These are phyloP conservation scores for Spodoptera littoralis DNA, from an alignment of 2,888 invertebrate genomes.

Conservation along the genomic window DNA sequence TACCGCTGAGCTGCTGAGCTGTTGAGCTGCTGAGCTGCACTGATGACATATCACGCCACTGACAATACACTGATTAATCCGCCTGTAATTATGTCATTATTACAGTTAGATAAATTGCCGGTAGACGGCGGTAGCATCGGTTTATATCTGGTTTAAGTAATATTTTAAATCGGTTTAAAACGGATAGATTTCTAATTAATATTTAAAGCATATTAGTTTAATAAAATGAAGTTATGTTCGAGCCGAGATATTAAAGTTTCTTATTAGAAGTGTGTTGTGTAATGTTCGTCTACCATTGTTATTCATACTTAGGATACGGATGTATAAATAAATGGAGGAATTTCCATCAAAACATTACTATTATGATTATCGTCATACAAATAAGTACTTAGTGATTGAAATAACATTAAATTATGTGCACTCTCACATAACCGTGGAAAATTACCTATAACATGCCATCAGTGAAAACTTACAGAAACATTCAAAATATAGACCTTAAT, in stretches of 20 bases:
- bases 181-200: too few species aligned
- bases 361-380: background rate
- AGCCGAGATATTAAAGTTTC: too few species aligned
- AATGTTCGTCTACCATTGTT: too few species aligned
- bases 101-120: background rate
- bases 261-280: too few species aligned
- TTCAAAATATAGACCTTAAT: background rate
- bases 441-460: background rate
- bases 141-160: too few species aligned
- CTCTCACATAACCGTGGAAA: slow-evolving; percentile 7
- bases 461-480: slow-evolving; percentile 1
- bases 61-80: slow-evolving; percentile 42
- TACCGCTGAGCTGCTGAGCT: slow-evolving; percentile 7
- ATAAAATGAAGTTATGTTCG: too few species aligned
- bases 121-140: background rate
- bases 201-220: too few species aligned
- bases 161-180: too few species aligned
- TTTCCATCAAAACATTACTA: slow-evolving; percentile 9
- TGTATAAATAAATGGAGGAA: too few species aligned
- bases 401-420: slow-evolving; percentile 15
- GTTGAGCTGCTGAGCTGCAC: slow-evolving; percentile 12
- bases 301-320: too few species aligned
- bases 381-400: background rate
- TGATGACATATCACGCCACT: slow-evolving; percentile 20
- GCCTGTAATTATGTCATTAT: slow-evolving; percentile 20